A percentile compares a stretch with the other conserved stretches of the same genome.
These are phyloP conservation scores for Luscinia megarhynchos DNA, from an alignment of 2,797 vertebrate species.

Conservation along the genomic window DNA sequence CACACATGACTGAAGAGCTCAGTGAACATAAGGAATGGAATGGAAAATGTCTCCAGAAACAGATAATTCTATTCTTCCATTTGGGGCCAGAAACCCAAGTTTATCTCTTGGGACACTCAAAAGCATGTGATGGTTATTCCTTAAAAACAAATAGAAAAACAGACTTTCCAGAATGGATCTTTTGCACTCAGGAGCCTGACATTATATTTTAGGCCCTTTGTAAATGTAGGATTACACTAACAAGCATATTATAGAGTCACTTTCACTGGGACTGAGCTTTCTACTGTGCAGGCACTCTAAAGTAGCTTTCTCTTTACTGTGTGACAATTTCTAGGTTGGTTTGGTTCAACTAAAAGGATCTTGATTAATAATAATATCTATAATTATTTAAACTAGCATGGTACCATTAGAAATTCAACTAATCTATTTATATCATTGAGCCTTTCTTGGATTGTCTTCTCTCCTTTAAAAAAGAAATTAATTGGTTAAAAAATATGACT, in stretches of 20 bases:
- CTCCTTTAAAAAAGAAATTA: not conserved
- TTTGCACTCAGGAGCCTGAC: not conserved
- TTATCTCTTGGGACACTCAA: not conserved
- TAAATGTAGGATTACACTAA: not conserved
- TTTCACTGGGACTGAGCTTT: not conserved
- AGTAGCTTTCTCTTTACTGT: not conserved
- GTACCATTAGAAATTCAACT: not conserved
- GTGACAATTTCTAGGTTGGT: not conserved
- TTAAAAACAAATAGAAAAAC: not conserved
- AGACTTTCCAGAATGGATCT: not conserved
- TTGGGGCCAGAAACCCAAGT: not conserved
- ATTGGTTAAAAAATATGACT: not conserved
- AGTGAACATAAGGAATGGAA: not conserved
- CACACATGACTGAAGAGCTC: not conserved
- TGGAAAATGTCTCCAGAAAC: not conserved
- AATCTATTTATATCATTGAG: not conserved
- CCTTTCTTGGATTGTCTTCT: not conserved
- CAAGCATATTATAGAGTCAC: not conserved
- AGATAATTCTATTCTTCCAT: conserved; percentile 14
- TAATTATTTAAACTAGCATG: not conserved
- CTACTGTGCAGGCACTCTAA: not conserved
- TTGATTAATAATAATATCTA: not conserved
- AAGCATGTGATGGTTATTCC: not conserved
- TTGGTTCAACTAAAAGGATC: not conserved
- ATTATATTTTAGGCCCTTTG: not conserved